phyloP scores from a whole-genome alignment of 2,113 vertebrate genomes.

The Ardeotis arabs region DNA sequence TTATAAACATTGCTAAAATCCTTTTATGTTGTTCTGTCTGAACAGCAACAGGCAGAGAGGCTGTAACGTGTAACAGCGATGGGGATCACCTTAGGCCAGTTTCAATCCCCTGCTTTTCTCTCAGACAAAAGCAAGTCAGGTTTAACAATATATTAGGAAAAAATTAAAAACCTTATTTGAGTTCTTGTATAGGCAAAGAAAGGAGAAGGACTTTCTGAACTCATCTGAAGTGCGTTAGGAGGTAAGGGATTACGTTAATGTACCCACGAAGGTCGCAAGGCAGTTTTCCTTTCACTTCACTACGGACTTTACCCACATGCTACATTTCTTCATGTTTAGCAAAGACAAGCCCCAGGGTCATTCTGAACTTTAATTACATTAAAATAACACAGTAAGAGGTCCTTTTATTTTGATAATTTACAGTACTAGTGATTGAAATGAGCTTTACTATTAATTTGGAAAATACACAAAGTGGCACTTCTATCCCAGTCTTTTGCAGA shows the following conservation, averaged over 20 bases:
- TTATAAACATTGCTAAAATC: background rate
- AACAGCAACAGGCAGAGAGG: background rate
- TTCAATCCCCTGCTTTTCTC: background rate
- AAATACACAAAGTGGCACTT: conserved; percentile 7
- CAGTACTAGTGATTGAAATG: background rate
- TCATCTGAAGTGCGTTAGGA: background rate
- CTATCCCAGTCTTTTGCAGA: background rate
- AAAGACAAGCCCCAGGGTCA: conserved; percentile 1
- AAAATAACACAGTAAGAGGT: conserved; percentile 2
- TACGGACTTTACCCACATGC: background rate
- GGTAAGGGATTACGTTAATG: background rate
- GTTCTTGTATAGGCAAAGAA: background rate
- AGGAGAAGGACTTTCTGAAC: background rate
- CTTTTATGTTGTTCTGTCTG: background rate
- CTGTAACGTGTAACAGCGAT: fast-evolving
- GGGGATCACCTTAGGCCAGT: background rate
- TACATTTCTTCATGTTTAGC: background rate
- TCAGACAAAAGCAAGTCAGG: background rate
- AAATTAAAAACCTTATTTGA: background rate
- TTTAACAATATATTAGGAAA: background rate
- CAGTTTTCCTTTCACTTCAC: background rate
- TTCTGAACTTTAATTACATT: conserved; percentile 21
- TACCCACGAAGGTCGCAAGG: background rate
- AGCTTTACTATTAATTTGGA: conserved; percentile 7
- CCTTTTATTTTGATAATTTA: conserved; percentile 25